Percentiles rank a stretch among this genome's conserved stretches.
Conservation (phyloP, 2,888 invertebrate species). For the Hirtodrosophila alboralis region DNA sequence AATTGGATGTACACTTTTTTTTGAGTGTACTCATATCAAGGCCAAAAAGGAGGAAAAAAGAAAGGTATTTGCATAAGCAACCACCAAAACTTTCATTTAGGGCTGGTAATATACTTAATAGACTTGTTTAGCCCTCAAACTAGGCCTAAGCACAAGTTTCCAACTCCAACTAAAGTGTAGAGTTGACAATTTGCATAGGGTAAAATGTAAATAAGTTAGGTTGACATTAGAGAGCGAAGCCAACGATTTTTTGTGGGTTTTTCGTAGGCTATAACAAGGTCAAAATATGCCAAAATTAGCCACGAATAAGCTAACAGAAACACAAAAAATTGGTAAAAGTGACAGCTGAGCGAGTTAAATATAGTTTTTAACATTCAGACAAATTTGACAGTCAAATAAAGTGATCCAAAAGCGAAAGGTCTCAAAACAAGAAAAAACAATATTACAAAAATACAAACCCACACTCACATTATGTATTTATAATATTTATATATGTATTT, state of each 20-base stretch:
- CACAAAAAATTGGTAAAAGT: constrained; percentile 38
- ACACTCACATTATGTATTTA: constrained; percentile 19
- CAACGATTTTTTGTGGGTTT: background rate
- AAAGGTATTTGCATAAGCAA: constrained; percentile 38
- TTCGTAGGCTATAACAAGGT: constrained; percentile 35
- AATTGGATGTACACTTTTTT: too few species aligned
- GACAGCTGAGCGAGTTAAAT: constrained; percentile 40
- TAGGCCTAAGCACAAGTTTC: background rate
- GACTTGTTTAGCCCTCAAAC: background rate
- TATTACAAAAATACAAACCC: constrained; percentile 14
- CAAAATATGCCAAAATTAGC: constrained; percentile 45
- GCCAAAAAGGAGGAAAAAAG: constrained; percentile 9
- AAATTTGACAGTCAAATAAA: constrained; percentile 16
- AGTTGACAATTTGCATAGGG: constrained; percentile 15
- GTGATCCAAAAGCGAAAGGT: constrained; percentile 45
- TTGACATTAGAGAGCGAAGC: constrained; percentile 11
- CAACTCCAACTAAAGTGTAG: constrained; percentile 1
- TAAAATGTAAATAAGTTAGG: constrained; percentile 8
- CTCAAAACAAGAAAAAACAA: constrained; percentile 4
- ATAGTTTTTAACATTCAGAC: constrained; percentile 15
- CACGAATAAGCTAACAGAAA: constrained; percentile 41
- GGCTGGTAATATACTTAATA: background rate
- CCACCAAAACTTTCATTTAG: constrained; percentile 21
- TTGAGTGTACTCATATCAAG: constrained; percentile 16
- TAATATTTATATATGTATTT: constrained; percentile 3